Conservation (phyloP, 2,888 invertebrate genomes). For the Platerodrilus igneus region DNA sequence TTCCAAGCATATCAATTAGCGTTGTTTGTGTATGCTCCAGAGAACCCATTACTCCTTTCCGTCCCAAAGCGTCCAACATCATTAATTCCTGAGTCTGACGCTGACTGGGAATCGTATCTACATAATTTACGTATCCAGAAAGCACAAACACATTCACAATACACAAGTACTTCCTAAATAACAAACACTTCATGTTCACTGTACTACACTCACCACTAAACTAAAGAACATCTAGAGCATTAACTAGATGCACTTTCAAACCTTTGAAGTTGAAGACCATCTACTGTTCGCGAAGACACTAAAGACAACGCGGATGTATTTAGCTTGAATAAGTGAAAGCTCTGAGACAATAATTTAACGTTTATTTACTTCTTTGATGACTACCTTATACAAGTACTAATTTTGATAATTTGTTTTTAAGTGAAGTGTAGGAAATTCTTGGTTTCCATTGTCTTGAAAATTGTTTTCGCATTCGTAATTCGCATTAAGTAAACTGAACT, state of each 20-base stretch:
- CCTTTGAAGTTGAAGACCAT: constrained; percentile 34
- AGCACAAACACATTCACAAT: constrained; percentile 27
- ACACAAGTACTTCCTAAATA: constrained; percentile 31
- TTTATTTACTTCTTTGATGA: no score
- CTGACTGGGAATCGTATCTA: constrained; percentile 51
- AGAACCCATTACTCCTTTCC: constrained; percentile 56
- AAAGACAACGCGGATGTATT: constrained; percentile 17
- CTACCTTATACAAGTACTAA: no score
- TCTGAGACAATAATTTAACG: no score
- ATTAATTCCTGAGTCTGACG: constrained; percentile 73
- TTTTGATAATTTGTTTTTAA: no score
- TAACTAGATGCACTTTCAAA: constrained; percentile 35
- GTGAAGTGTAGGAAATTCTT: no score
- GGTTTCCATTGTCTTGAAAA: no score
- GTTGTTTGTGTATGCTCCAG: constrained; percentile 59
- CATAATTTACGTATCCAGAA: constrained; percentile 29
- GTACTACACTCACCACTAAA: constrained; percentile 37
- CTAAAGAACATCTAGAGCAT: constrained; percentile 38
- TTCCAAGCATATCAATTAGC: constrained; percentile 77
- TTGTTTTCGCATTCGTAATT: no score
- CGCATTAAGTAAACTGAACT: no score
- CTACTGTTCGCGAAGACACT: constrained; percentile 33
- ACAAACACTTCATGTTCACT: constrained; percentile 36
- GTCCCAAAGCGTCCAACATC: constrained; percentile 66
- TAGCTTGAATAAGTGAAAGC: constrained; percentile 22